Evolutionary conservation across 2,797 vertebrate genomes (phyloP).

Genomic region (Scleropages formosus): DNA sequence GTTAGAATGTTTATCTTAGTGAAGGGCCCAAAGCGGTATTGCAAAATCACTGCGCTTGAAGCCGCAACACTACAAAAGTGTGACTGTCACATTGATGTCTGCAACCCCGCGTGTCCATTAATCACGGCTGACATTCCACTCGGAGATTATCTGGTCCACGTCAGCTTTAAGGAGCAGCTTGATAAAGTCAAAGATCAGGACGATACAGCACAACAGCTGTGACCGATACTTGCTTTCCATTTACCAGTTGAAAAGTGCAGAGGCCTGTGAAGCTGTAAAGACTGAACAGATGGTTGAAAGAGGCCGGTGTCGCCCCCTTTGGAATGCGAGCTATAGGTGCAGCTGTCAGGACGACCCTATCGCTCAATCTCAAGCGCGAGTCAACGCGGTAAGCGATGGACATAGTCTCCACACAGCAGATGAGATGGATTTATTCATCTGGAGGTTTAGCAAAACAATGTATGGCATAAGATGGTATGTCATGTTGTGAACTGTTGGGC

Average conservation of each 20-base stretch:
- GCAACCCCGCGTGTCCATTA: background rate
- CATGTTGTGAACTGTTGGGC: too few species aligned
- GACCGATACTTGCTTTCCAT: slow-evolving; percentile 5
- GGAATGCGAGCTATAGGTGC: too few species aligned
- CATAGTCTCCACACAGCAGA: too few species aligned
- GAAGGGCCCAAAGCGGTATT: background rate
- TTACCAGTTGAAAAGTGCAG: background rate
- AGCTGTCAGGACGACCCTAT: too few species aligned
- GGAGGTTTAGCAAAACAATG: too few species aligned
- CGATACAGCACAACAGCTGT: background rate
- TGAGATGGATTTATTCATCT: too few species aligned
- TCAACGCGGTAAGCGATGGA: too few species aligned
- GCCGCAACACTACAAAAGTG: background rate
- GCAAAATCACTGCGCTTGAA: background rate
- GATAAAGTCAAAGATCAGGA: slow-evolving; percentile 9
- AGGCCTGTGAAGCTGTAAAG: too few species aligned
- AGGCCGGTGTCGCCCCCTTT: too few species aligned
- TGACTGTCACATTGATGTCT: background rate
- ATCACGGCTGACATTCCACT: background rate
- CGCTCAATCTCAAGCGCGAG: too few species aligned
- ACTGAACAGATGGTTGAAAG: too few species aligned
- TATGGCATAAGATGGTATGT: too few species aligned
- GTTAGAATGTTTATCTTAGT: background rate
- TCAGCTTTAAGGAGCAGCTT: background rate
- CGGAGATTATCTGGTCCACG: background rate